phyloP scores from a whole-genome alignment of 2,888 invertebrate species.

The Tiliacea aurago region DNA sequence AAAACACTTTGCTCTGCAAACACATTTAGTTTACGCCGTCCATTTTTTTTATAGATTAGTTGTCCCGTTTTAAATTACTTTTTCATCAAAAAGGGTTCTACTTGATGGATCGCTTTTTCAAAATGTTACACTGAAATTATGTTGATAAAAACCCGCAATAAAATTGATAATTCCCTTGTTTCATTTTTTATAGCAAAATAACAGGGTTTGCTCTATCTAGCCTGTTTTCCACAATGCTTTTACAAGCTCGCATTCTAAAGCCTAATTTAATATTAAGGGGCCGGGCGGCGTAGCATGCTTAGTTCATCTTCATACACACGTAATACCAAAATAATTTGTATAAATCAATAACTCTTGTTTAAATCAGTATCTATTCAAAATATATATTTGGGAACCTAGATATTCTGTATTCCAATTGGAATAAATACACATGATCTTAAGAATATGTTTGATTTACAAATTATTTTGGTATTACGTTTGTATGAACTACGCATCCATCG shows the following conservation, averaged over 20 bases:
- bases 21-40: conserved; percentile 41
- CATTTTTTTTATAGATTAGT: conserved; percentile 44
- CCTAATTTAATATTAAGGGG: conserved; percentile 62
- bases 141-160: conserved; percentile 39
- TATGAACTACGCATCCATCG: too few relatives aligned
- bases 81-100: conserved; percentile 49
- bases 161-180: conserved; percentile 32
- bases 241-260: conserved; percentile 30
- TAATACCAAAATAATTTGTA: too few relatives aligned
- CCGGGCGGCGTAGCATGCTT: too few relatives aligned
- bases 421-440: too few relatives aligned
- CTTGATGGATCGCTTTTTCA: conserved; percentile 53
- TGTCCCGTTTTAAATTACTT: conserved; percentile 53
- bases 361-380: too few relatives aligned
- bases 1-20: conserved; percentile 48
- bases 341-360: too few relatives aligned
- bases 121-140: conserved; percentile 33
- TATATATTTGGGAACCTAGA: too few relatives aligned
- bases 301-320: too few relatives aligned
- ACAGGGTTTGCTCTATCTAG: conserved; percentile 12
- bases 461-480: too few relatives aligned
- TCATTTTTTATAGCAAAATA: conserved; percentile 24
- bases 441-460: too few relatives aligned
- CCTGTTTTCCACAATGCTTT: conserved; percentile 19
- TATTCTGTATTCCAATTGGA: too few relatives aligned